Evolutionary conservation across 2,888 invertebrate species (phyloP), one percentile per base, ranked within the genome.

Genomic region (Rhabditoides inermis): DNA sequence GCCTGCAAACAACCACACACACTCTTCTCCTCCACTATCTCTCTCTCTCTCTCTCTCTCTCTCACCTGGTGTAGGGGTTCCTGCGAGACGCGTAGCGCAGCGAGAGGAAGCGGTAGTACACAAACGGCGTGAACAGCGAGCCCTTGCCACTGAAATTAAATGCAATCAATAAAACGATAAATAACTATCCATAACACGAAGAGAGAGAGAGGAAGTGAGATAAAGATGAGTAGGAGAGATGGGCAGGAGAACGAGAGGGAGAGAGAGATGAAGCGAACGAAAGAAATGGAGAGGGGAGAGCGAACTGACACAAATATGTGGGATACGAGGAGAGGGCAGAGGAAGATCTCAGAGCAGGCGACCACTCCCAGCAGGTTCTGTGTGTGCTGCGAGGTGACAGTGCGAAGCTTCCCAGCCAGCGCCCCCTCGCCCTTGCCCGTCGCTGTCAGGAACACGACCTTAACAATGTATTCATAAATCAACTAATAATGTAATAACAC

Each of bases 1-100:
- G 75, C 58, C 80, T 80, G 70, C 22, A 68, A 52, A n/a, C n/a
- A n/a, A n/a, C n/a, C n/a, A n/a, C n/a, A n/a, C n/a, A n/a, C n/a
- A n/a, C n/a, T n/a, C n/a, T n/a, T 22, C 4, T 27, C 2, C 7
- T 20, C 25, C 22, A 3, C 28, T 2, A 39, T 42, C 6, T 25
- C 22, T n/a, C n/a, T n/a, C n/a, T n/a, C n/a, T n/a, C n/a, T n/a
- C n/a, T n/a, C n/a, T n/a, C n/a, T n/a, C n/a, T n/a, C n/a, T n/a
- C n/a, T n/a, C n/a, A n/a, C n/a, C n/a, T n/a, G 50, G 90, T 90
- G 81, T 89, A 90, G 0, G 94, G 92, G 82, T 98, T 98, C 70
- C 98, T 85, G 53, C 90, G 84, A 5, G 95, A 95, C 57, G 87
- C 82, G 81, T 95, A 91, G 58, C 98, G 85, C 77, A 90, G 84